A percentile compares a stretch with the other conserved stretches of the same genome.
These are phyloP conservation scores for Labia minor DNA, from an alignment of 2,888 invertebrate species.

Conservation along the genomic window DNA sequence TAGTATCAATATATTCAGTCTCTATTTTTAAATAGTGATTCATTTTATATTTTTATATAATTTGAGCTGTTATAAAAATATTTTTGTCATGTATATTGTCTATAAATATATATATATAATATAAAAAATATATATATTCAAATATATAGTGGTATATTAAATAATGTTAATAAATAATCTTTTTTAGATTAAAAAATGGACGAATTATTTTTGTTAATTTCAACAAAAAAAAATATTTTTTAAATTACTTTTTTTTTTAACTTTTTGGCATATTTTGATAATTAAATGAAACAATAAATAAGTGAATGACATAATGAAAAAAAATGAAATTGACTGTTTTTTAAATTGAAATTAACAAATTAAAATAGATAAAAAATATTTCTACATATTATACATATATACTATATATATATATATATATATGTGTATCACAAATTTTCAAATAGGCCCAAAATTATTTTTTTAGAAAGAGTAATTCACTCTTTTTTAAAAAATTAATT, in stretches of 20 bases:
- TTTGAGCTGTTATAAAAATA: constrained; percentile 13
- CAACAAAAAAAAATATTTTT: background rate
- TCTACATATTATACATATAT: too few relatives aligned
- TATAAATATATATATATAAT: constrained; percentile 13
- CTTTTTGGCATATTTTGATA: background rate
- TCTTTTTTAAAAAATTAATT: too few relatives aligned
- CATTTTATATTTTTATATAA: background rate
- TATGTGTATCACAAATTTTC: too few relatives aligned
- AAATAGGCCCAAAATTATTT: too few relatives aligned
- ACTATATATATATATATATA: too few relatives aligned
- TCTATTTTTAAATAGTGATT: background rate
- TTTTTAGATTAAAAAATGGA: background rate
- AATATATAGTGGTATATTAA: background rate
- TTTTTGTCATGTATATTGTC: background rate
- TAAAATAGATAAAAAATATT: too few relatives aligned
- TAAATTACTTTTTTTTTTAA: background rate
- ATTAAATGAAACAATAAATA: background rate
- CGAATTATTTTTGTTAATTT: background rate
- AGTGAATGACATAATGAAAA: background rate
- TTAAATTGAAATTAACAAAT: background rate
- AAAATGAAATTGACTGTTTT: background rate
- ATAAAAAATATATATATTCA: background rate
- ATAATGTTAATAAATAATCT: background rate
- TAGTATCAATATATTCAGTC: constrained; percentile 4
- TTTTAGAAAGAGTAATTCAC: too few relatives aligned